phyloP scores from a whole-genome alignment of 2,797 vertebrate species.

The Syngnathus acus region DNA sequence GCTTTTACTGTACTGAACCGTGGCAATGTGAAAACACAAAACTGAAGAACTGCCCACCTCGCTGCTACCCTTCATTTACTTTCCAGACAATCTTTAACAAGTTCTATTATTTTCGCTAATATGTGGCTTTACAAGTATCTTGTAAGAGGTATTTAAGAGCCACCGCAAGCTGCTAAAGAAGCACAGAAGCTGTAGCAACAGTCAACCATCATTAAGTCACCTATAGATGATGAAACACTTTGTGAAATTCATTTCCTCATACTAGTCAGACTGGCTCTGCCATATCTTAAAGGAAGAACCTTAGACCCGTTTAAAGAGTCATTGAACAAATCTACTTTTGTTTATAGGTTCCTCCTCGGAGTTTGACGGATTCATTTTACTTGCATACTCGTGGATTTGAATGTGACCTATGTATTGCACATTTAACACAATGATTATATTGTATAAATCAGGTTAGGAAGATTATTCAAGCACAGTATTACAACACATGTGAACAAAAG shows the following conservation, averaged over 20 bases:
- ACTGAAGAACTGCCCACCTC: not conserved
- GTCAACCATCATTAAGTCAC: not conserved
- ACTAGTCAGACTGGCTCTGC: not conserved
- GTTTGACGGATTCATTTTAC: not conserved
- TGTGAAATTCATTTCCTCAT: slow-evolving; percentile 6
- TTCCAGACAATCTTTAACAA: not conserved
- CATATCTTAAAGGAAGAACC: not conserved
- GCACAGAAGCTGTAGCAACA: not conserved
- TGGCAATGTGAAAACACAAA: not conserved
- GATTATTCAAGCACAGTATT: no score
- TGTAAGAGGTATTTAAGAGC: not conserved
- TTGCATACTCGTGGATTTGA: no score
- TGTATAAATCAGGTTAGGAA: no score
- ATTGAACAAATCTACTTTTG: not conserved
- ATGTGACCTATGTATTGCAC: no score
- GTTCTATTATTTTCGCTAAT: not conserved
- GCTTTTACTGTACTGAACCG: not conserved
- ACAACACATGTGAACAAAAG: no score
- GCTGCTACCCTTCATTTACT: not conserved
- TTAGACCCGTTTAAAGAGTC: not conserved
- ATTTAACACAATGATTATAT: no score
- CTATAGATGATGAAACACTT: not conserved
- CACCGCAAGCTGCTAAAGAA: not conserved
- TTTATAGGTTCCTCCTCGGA: not conserved
- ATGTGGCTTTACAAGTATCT: not conserved